Evolutionary conservation across 2,797 vertebrate genomes (phyloP).

Genomic region (Scolopax rusticola): DNA sequence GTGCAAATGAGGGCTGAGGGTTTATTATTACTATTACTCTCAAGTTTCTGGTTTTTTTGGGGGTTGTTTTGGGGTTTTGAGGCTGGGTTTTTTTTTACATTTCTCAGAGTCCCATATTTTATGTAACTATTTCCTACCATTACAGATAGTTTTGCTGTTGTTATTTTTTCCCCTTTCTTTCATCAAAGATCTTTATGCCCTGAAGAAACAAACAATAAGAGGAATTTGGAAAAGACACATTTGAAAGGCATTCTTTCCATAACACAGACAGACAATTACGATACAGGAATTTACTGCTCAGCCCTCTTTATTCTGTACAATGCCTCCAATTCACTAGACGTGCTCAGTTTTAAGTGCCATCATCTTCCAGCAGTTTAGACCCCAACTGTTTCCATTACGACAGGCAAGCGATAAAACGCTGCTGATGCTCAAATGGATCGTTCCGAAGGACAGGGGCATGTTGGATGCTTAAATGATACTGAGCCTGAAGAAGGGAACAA

Average conservation of each 20-base stretch:
- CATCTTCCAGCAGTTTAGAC: neutral
- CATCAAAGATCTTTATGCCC: neutral
- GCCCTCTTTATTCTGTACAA: neutral
- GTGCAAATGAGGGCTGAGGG: accelerated
- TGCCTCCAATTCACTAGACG: neutral
- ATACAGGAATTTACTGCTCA: neutral
- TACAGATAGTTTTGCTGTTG: neutral
- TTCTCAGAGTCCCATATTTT: neutral
- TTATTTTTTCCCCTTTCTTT: neutral
- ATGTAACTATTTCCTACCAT: neutral
- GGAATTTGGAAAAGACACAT: neutral
- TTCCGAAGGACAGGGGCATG: neutral
- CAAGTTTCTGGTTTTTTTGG: neutral
- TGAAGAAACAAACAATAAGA: neutral
- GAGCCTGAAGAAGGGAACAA: neutral
- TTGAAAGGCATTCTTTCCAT: neutral
- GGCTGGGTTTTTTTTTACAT: neutral
- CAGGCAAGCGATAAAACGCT: neutral
- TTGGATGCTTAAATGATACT: neutral
- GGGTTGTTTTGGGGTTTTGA: too few relatives aligned
- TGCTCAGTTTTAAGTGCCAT: neutral
- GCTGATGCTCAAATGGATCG: neutral
- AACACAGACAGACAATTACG: neutral
- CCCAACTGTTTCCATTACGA: neutral
- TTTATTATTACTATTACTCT: neutral